Base-by-base conservation (phyloP, 2,888 invertebrate species). In the Netelia inedita region DNA sequence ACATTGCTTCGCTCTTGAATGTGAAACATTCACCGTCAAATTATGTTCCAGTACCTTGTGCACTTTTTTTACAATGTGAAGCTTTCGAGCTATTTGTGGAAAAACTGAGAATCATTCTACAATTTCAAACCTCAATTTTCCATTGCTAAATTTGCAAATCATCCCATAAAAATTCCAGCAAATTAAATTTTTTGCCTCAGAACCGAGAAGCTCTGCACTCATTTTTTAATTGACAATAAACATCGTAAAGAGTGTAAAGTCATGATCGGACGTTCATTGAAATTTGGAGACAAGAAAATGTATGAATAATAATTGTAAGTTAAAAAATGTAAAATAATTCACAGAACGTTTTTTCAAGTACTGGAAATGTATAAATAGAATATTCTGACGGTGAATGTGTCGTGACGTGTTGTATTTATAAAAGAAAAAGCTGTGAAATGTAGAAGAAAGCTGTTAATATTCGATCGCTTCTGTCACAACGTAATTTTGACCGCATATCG, bases 401-500 rank as follows among this genome's bases (percentile, higher is more conserved):
- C 46, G 3, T 46, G 11, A 1, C 14, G 14, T 46, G 46, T 14
- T 46, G 46, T 46, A 46, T 46, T 46, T 46, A 14, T 46, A 46
- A 46, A 11, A 46, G 3, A 46, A 46, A 46, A 46, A 14, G 46
- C 14, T 46, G 11, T 46, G 46, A 46, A 46, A 46, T 46, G 46
- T 46, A 46, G 35, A 46, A 46, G 46, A 14, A 46, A 46, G 46
- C 46, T 46, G 10, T 46, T 46, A 14, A 14, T 46, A 14, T 46
- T 14, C 46, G 46, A 46, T 46, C 14, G 3, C 14, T 14, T 46
- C 10, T 46, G 14, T 46, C 14, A 11, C 1, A 10, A 43, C 10
- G 28, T n/a, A 41, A 79, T 10, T 61, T 43, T 28, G 14, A 53
- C 21, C n/a, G 50, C 16, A 72, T 35, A 19, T 82, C 35, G 55